These are phyloP conservation scores for Galerucella calmariensis DNA, from an alignment of 2,888 invertebrate genomes.

Conservation along the genomic window DNA sequence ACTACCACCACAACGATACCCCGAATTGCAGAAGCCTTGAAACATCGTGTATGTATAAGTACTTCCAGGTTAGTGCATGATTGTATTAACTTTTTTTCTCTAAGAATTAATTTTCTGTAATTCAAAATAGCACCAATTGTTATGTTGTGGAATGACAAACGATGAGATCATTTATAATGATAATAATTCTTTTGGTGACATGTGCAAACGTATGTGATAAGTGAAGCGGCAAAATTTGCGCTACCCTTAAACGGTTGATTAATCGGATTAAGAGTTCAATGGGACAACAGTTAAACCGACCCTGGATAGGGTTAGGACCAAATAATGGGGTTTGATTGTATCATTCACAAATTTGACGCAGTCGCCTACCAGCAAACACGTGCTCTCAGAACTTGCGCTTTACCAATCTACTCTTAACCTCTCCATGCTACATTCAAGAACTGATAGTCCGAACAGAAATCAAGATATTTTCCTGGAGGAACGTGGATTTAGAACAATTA, in stretches of 20 bases:
- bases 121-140: too few relatives aligned
- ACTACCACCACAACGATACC: too few relatives aligned
- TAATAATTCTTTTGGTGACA: too few relatives aligned
- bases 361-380: constrained; percentile 40
- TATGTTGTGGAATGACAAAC: too few relatives aligned
- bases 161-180: too few relatives aligned
- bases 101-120: too few relatives aligned
- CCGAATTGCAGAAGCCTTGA: too few relatives aligned
- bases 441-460: constrained; percentile 31
- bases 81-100: too few relatives aligned
- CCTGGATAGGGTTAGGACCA: constrained; percentile 62
- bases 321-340: constrained; percentile 60
- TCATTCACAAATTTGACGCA: constrained; percentile 53
- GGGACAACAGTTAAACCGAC: not conserved
- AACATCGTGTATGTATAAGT: too few relatives aligned
- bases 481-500: constrained; percentile 11
- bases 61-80: too few relatives aligned
- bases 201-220: too few relatives aligned
- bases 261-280: not conserved
- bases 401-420: constrained; percentile 40
- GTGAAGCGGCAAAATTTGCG: not conserved
- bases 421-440: constrained; percentile 31
- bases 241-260: not conserved
- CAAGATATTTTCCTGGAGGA: constrained; percentile 22
- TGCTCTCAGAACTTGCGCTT: constrained; percentile 32